These are phyloP conservation scores for Polypterus senegalus DNA, from an alignment of 2,113 vertebrate genomes.

Conservation along the genomic window DNA sequence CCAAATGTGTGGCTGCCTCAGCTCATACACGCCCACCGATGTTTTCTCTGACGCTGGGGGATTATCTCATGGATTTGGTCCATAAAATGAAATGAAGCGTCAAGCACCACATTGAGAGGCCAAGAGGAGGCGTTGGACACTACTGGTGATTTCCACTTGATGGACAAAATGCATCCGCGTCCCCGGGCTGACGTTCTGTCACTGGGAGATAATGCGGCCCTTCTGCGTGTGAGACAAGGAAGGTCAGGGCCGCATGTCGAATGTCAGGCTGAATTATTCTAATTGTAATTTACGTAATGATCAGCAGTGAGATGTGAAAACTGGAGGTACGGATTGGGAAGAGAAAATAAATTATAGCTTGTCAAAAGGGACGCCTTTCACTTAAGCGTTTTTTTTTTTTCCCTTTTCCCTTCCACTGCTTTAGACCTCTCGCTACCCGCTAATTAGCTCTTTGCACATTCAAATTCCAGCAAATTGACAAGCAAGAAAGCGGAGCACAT, in stretches of 20 bases:
- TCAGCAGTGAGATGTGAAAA: constrained; percentile 54
- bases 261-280: constrained; percentile 51
- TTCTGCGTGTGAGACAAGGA: constrained; percentile 26
- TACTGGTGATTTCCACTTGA: too few species aligned
- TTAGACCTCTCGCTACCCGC: constrained; percentile 57
- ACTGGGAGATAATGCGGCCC: constrained; percentile 28
- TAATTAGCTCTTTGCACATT: constrained; percentile 76
- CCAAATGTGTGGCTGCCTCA: too few species aligned
- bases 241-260: constrained; percentile 40
- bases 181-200: constrained; percentile 27
- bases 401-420: constrained; percentile 49
- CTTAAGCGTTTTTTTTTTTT: constrained; percentile 58
- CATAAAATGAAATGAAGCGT: too few species aligned
- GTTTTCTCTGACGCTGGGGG: too few species aligned
- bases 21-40: too few species aligned
- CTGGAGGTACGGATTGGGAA: constrained; percentile 54
- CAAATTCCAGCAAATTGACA: constrained; percentile 67
- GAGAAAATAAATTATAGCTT: constrained; percentile 69
- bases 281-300: constrained; percentile 65
- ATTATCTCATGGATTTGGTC: too few species aligned
- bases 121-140: too few species aligned
- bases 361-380: constrained; percentile 72
- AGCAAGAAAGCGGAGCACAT: constrained; percentile 12
- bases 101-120: too few species aligned
- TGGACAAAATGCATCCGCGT: too few species aligned